Percentiles rank a stretch among this genome's conserved stretches.
Conservation (phyloP, 2,113 vertebrate genomes). For the Sardina pilchardus region DNA sequence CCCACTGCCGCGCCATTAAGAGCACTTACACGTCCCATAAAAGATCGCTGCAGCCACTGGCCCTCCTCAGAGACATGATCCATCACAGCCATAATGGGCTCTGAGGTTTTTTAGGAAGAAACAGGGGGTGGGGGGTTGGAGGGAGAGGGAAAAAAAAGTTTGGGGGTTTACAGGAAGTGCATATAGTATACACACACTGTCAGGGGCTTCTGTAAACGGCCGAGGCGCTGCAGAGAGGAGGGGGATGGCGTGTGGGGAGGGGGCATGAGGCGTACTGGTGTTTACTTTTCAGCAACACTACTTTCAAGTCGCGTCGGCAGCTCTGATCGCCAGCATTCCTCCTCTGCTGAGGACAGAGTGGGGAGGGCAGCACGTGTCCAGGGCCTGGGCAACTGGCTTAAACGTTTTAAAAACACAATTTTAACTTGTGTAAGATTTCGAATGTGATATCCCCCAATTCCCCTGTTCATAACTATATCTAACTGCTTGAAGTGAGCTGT, state of each 20-base stretch:
- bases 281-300: slow-evolving; percentile 71
- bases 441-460: too few relatives aligned
- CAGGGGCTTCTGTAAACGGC: slow-evolving; percentile 74
- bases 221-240: slow-evolving; percentile 51
- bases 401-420: background rate
- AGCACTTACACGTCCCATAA: slow-evolving; percentile 37
- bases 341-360: background rate
- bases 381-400: background rate
- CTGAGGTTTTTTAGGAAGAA: slow-evolving; percentile 62
- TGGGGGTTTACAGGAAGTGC: slow-evolving; percentile 75
- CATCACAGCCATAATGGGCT: slow-evolving; percentile 76
- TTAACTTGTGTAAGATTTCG: background rate
- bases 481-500: background rate
- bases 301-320: slow-evolving; percentile 59
- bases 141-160: slow-evolving; percentile 10
- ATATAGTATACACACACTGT: slow-evolving; percentile 78
- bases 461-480: background rate
- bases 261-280: slow-evolving; percentile 53
- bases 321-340: slow-evolving; percentile 10
- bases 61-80: slow-evolving; percentile 73
- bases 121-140: background rate
- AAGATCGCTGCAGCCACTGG: slow-evolving; percentile 55
- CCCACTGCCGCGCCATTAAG: slow-evolving; percentile 23
- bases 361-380: background rate
- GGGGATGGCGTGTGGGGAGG: slow-evolving; percentile 61